Conservation (phyloP, 2,797 vertebrate species). For the Stomatorhinus walkeri region DNA sequence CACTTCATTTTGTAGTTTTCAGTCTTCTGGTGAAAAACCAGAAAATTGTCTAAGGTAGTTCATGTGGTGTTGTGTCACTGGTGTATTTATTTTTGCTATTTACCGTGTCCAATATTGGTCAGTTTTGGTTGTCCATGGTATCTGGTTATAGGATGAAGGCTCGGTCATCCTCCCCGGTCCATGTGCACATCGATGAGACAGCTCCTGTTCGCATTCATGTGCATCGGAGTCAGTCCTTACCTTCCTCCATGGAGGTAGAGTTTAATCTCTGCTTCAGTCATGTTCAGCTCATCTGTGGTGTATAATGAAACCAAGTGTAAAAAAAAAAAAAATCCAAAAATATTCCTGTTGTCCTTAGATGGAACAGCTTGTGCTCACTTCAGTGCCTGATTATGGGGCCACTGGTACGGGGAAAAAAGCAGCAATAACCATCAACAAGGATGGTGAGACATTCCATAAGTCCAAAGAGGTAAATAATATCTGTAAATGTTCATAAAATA, state of each 20-base stretch:
- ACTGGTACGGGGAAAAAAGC: background rate
- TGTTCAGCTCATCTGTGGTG: background rate
- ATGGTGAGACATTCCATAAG: background rate
- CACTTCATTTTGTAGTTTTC: background rate
- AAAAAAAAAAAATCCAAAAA: background rate
- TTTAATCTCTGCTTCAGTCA: background rate
- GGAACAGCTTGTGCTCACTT: background rate
- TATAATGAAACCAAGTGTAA: background rate
- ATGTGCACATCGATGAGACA: constrained; percentile 10
- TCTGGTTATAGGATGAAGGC: constrained; percentile 24
- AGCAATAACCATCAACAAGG: background rate
- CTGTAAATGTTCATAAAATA: background rate
- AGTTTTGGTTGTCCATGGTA: background rate
- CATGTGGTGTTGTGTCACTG: background rate
- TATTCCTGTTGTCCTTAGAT: background rate
- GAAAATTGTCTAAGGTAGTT: background rate
- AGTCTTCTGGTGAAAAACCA: background rate
- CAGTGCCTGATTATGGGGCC: background rate
- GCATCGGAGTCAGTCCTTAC: constrained; percentile 21
- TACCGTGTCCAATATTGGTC: background rate
- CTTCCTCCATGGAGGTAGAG: constrained; percentile 16
- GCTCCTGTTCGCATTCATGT: constrained; percentile 27
- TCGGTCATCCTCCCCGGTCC: constrained; percentile 25
- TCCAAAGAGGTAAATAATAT: background rate
- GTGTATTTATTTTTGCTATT: background rate